Conservation (phyloP, 2,888 invertebrate species). For the Monochamus alternatus region DNA sequence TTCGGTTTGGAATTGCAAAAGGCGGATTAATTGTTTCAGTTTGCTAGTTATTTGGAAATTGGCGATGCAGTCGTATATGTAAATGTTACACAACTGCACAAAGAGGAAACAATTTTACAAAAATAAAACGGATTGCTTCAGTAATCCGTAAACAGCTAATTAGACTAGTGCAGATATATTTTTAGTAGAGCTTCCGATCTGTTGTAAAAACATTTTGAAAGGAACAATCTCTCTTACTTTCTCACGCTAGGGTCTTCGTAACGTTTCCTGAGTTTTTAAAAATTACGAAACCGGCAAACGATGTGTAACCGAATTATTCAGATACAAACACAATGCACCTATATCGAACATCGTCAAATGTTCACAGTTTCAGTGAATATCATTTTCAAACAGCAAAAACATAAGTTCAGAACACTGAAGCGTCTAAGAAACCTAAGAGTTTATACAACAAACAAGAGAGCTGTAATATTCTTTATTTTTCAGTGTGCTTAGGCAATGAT, state of each 20-base stretch:
- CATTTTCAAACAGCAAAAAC: no score
- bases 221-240: neutral
- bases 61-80: neutral
- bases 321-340: no score
- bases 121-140: conserved; percentile 10
- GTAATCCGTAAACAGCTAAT: neutral
- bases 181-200: neutral
- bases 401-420: no score
- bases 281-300: neutral
- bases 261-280: neutral
- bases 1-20: conserved; percentile 13
- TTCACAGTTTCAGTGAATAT: no score
- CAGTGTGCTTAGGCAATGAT: no score
- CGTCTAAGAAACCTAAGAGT: no score
- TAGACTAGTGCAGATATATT: neutral
- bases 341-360: no score
- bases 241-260: neutral
- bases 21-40: neutral
- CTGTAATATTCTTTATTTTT: no score
- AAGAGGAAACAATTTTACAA: conserved; percentile 12
- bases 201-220: conserved; percentile 8
- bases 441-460: no score
- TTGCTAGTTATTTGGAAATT: conserved; percentile 8
- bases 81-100: neutral
- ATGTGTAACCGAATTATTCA: neutral